Evolutionary conservation across 2,113 vertebrate genomes (phyloP), one percentile per base, ranked within the genome.

Genomic region (Hydrolagus affinis): DNA sequence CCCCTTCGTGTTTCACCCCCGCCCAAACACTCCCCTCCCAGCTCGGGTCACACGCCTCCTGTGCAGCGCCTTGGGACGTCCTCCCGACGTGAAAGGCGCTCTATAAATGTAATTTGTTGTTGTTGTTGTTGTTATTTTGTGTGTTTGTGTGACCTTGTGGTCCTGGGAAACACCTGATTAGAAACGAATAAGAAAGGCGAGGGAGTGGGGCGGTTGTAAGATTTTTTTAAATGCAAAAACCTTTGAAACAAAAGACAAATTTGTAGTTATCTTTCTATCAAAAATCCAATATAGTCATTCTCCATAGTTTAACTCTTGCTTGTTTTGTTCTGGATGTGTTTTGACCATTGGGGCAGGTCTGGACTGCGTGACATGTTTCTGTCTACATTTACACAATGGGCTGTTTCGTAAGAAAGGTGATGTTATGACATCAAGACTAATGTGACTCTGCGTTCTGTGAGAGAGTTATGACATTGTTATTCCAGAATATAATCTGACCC

Each of bases 251-350:
- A 86, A 90, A 88, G 88, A 90, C 88, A 90, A 88, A 86, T 69
- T 0, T 87, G 86, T 88, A 91, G 90, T 87, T 80, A 85, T 90
- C 90, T 89, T 90, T 90, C 89, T 92, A 89, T 91, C 88, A 93
- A 93, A 91, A 94, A 93, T 94, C 92, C 89, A 94, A 93, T 93
- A 93, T 89, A 89, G 90, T 91, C 80, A 6, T 76, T 87, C 87
- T 86, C 86, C 87, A 86, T 94, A 86, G 87, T 91, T 86, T 83
- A 32, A 25, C 28, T 1, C 28, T 9, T 30, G 62, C 78, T 83
- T 83, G 23, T 30, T 21, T 66, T 32, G 17, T 66, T 19, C 21
- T 66, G 62, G 77, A 3, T 9, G 3, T 66, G 77, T 32, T 83
- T 66, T 66, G 28, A 83, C 25, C 62, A 44, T 44, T 44, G 6